Percentiles rank a stretch among this genome's conserved stretches.
Conservation (phyloP, 2,113 vertebrate genomes). For the Salvelinus alpinus region DNA sequence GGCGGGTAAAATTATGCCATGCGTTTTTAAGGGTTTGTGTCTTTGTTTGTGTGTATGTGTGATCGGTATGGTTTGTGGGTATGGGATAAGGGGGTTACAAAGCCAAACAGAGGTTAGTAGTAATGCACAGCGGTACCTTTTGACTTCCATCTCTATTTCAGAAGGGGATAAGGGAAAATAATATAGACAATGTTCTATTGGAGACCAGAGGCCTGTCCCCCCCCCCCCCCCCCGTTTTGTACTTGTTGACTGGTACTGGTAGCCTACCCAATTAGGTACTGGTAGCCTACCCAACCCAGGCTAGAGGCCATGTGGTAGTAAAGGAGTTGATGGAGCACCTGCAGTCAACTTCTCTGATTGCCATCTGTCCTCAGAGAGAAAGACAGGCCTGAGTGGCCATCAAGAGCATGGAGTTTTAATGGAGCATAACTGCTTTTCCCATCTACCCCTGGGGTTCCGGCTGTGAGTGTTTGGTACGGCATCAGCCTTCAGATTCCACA, state of each 20-base stretch:
- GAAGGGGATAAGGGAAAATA: no score
- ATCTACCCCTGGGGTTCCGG: not conserved
- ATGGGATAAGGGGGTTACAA: no score
- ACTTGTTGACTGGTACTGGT: no score
- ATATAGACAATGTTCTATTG: no score
- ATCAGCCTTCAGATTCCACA: constrained; percentile 2
- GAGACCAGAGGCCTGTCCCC: no score
- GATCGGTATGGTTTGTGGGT: no score
- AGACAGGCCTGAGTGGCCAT: not conserved
- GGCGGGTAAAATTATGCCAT: no score
- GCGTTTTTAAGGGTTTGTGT: no score
- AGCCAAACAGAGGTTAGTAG: no score
- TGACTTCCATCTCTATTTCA: no score
- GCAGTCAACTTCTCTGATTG: not conserved
- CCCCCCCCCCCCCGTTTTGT: rapidly evolving
- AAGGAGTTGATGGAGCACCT: constrained; percentile 5
- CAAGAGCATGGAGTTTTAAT: not conserved
- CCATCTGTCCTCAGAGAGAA: not conserved
- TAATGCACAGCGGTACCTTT: no score
- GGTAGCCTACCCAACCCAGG: not conserved
- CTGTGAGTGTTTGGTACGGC: not conserved
- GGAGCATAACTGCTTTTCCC: constrained; percentile 17
- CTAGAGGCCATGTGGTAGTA: not conserved
- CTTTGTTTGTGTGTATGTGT: no score
- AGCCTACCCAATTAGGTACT: not conserved